Evolutionary conservation across 2,113 vertebrate genomes (phyloP), one percentile per base, ranked within the genome.

Genomic region (Noturus placidus): DNA sequence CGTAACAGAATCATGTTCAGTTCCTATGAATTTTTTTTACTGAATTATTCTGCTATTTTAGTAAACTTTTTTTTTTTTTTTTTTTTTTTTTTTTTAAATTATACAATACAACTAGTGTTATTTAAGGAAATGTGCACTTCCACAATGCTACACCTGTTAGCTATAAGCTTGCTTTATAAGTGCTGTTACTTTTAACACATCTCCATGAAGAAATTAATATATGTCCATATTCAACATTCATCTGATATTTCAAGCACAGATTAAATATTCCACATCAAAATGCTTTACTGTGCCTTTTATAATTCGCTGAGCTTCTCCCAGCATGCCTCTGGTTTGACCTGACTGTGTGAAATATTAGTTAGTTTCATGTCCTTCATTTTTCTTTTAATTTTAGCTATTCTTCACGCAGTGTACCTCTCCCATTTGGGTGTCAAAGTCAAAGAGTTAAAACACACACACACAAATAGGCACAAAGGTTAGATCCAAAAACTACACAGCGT

Each of bases 351-450:
- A 87, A 8, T 30, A 22, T 52, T 30, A 86, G 27, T 50, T 22
- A 35, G 17, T 70, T 79, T 59, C 69, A 78, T 67, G 56, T 27
- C 56, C 35, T 81, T 63, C 65, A 35, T 69, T 79, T 76, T 77
- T n/a, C 22, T 77, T 42, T 76, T 82, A 9, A 52, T 52, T n/a
- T 85, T 17, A 19, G 30, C 5, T 46, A 35, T 52, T 69, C 76
- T 82, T 87, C 15, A 30, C 65, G 42, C 52, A 1, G 15, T 35
- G 54, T 54, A 70, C 77, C 86, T 70, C 86, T 57, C 15, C 15
- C 33, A 30, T 72, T 70, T 70, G 77, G 63, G 25, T 81, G 78
- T 87, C 86, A 82, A 87, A 87, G 63, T 82, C 67, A 87, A 87
- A 87, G 65, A 35, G 61, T 50, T n/a, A 63, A 83, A 74, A 27